Evolutionary conservation across 2,113 vertebrate genomes (phyloP), one percentile per base, ranked within the genome.

Genomic region (Polyodon spathula): DNA sequence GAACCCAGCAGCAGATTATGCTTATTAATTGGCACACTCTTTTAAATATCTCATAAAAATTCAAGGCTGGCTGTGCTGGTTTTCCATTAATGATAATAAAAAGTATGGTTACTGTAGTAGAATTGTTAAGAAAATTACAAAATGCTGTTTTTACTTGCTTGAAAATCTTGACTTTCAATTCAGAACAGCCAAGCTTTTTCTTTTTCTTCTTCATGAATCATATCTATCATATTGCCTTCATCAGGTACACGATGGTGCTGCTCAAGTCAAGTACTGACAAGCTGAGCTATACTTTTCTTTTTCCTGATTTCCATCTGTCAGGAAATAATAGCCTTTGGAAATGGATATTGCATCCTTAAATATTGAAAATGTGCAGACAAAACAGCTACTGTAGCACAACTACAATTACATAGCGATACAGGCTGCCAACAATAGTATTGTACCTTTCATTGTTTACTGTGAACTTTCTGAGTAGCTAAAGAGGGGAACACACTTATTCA

Each of bases 351-450:
- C 74, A 81, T 76, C 75, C 78, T 83, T 77, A 76, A 83, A 75
- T 74, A 74, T 70, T 73, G 72, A 68, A 66, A 71, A 61, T 71
- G 75, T 68, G 75, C 8, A 58, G 56, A 58, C 73, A 80, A 76
- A 76, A 73, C 67, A 70, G 72, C 84, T 79, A 81, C 83, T 80
- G 80, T 81, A 78, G 78, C 82, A 74, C 73, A 73, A 72, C 72
- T 70, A 76, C 70, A 66, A 71, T 71, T 59, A 60, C 64, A 68
- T 65, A 75, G 68, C 61, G 77, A 76, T 56, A 68, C 69, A 27
- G 27, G 27, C 74, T 75, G 78, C 76, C 74, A 76, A 70, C 72
- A 55, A 61, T 65, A 51, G 71, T 75, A 78, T 78, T 80, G 82
- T 69, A 78, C 76, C 59, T 55, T 62, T 12, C 15, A 50, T 11